Evolutionary conservation across 2,113 vertebrate species (phyloP).

Genomic region (Tympanuchus pallidicinctus): DNA sequence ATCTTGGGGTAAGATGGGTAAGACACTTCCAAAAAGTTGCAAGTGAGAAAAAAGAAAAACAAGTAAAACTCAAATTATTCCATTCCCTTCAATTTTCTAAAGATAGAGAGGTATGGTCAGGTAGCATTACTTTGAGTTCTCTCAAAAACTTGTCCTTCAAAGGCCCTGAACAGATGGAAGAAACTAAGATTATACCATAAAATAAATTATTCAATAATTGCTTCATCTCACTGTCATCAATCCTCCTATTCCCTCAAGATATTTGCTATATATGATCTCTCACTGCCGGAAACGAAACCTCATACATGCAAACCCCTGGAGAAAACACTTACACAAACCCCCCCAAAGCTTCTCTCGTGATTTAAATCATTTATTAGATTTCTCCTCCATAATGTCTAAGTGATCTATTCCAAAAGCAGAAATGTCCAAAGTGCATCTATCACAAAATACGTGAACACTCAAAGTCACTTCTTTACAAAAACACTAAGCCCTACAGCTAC

Average conservation of each 20-base stretch:
- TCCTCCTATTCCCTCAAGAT: neutral
- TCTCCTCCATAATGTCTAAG: neutral
- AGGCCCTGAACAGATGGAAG: neutral
- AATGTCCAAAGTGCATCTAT: rapidly evolving
- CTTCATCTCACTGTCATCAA: neutral
- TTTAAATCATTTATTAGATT: neutral
- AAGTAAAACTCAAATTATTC: neutral
- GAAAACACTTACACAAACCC: neutral
- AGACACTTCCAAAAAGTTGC: neutral
- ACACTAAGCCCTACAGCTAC: neutral
- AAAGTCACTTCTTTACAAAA: neutral
- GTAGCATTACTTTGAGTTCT: neutral
- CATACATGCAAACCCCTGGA: neutral
- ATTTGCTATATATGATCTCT: neutral
- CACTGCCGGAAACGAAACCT: neutral
- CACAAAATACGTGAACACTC: neutral
- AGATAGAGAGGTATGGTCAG: neutral
- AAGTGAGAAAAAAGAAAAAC: neutral
- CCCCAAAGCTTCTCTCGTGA: neutral
- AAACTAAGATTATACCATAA: neutral
- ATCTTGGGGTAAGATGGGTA: neutral
- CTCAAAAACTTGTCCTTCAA: neutral
- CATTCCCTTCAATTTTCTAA: neutral
- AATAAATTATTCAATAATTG: neutral
- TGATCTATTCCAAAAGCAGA: neutral